Percentiles rank a stretch among this genome's conserved stretches.
phyloP scores from a whole-genome alignment of 2,797 vertebrate species.

The Gastrophryne carolinensis region DNA sequence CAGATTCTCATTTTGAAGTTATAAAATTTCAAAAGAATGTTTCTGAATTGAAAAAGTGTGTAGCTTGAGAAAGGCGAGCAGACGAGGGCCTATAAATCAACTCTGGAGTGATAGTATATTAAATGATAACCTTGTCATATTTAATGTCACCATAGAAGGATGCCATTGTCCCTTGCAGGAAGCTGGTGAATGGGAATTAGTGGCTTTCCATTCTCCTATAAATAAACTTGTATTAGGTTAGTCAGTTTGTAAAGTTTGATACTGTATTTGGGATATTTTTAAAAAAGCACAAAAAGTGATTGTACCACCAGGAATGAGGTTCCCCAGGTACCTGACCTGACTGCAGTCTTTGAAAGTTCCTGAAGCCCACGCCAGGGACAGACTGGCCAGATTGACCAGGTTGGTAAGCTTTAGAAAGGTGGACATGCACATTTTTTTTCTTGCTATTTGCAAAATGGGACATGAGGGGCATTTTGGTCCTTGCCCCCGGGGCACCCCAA shows the following conservation, averaged over 20 bases:
- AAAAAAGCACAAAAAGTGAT: too few species aligned
- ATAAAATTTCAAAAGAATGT: slow-evolving; percentile 51
- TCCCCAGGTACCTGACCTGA: too few species aligned
- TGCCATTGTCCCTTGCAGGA: slow-evolving; percentile 56
- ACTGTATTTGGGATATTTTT: background rate
- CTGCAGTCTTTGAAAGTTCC: too few species aligned
- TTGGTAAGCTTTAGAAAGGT: too few species aligned
- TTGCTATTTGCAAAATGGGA: too few species aligned
- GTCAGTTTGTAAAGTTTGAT: slow-evolving; percentile 25
- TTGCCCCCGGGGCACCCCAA: too few species aligned
- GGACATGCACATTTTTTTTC: too few species aligned
- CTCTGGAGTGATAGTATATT: slow-evolving; percentile 57
- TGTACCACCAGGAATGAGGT: too few species aligned
- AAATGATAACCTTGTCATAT: slow-evolving; percentile 72
- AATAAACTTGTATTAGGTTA: slow-evolving; percentile 15
- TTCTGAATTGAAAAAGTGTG: slow-evolving; percentile 49
- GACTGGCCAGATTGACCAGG: too few species aligned
- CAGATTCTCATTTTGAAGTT: slow-evolving; percentile 31
- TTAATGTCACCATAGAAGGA: slow-evolving; percentile 69
- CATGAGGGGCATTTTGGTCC: too few species aligned
- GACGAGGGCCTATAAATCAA: slow-evolving; percentile 65
- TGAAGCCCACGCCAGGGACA: too few species aligned
- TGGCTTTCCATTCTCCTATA: slow-evolving; percentile 48
- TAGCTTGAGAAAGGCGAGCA: slow-evolving; percentile 44
- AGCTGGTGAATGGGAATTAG: slow-evolving; percentile 57